Base-by-base conservation (phyloP, 2,113 vertebrate genomes). In the Salvator merianae region DNA sequence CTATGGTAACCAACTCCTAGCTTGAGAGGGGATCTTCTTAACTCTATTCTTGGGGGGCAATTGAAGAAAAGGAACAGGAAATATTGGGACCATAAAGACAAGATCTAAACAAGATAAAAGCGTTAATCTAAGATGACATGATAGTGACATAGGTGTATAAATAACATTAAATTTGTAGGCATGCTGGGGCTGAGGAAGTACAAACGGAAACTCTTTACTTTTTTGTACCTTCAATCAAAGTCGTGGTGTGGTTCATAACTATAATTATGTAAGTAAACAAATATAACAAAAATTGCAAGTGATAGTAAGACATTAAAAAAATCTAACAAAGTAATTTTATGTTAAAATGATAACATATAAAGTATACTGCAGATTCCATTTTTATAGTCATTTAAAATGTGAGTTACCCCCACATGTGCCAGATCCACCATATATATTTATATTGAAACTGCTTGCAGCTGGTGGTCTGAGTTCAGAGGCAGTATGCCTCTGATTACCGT, bases 1-100 rank as follows among this genome's bases (percentile, higher is more conserved):
- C 83, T 84, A 84, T 79, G 76, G 83, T 36, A 79, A 84, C 83
- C 53, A 79, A 36, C 22, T 20, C 53, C 24, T 62, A 78, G 74
- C 75, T 53, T 63, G 30, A 47, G 9, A 30, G 83, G 83, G 75
- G 69, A 63, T 84, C 77, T 55, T 84, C 70, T 73, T 72, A 73
- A 79, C 55, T 62, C 77, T 62, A 59, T 32, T 79, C 18, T 62
- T 62, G 53, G 13, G 50, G 38, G 24, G 26, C 24, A 34, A 30
- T 30, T 34, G 43, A 43, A 72, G 24, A 71, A 40, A 40, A 62
- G 70, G 43, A 53, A 38, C 28, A 70, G n/a, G 12, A 26, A 32
- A 69, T 50, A 78, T 32, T 65, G 9, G 76, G 50, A 18, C 47
- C 20, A 70, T 40, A 65, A 79, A 68, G 38, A 47, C 38, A 73